These are phyloP conservation scores for Griposia aprilina DNA, from an alignment of 2,888 invertebrate species.

Conservation along the genomic window DNA sequence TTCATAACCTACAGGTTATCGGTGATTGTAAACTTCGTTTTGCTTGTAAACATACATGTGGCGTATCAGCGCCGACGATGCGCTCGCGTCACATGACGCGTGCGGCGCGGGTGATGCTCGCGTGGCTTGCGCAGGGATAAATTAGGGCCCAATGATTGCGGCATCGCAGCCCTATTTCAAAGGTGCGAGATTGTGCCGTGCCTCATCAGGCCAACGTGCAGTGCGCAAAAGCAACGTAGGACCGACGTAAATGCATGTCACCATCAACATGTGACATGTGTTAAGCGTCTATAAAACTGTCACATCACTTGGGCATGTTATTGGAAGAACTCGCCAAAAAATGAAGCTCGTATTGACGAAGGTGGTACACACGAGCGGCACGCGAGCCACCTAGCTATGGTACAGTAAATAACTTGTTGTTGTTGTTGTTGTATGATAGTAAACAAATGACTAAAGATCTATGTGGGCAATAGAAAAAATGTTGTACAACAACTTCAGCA, in stretches of 20 bases:
- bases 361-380: constrained; percentile 25
- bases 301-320: constrained; percentile 61
- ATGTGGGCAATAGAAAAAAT: constrained; percentile 20
- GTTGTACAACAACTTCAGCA: constrained; percentile 24
- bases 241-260: constrained; percentile 77
- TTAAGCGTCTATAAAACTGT: constrained; percentile 69
- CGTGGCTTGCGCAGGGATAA: constrained; percentile 66
- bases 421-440: constrained; percentile 22
- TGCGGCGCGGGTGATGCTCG: constrained; percentile 64
- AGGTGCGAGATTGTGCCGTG: constrained; percentile 71
- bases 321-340: constrained; percentile 67
- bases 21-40: constrained; percentile 59
- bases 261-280: constrained; percentile 74
- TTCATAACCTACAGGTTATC: constrained; percentile 57
- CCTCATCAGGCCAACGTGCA: constrained; percentile 79
- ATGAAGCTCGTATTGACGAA: constrained; percentile 56
- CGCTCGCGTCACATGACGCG: constrained; percentile 67
- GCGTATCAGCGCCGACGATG: constrained; percentile 46
- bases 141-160: constrained; percentile 77
- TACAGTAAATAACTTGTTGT: constrained; percentile 45
- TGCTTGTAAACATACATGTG: constrained; percentile 67
- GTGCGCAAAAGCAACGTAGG: constrained; percentile 83
- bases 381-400: constrained; percentile 20
- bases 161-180: constrained; percentile 79
- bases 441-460: constrained; percentile 43